Evolutionary conservation across 2,797 vertebrate genomes (phyloP), one percentile per base, ranked within the genome.

Genomic region (Hydrocynus forskahlii): DNA sequence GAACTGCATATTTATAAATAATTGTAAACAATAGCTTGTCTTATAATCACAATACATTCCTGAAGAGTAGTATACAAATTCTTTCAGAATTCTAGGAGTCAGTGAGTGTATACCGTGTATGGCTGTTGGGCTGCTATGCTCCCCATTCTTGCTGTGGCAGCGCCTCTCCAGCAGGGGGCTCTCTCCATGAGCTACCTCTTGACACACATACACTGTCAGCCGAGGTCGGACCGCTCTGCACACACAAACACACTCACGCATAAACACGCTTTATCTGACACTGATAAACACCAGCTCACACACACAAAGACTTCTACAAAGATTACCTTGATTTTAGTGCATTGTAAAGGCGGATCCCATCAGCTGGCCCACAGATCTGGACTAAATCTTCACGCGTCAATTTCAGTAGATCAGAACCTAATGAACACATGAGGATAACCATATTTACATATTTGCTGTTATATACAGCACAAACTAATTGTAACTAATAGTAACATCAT

Each of bases 331-430:
- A 96, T 92, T 97, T 98, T 91, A 98, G 95, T 29, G 96, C 95
- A 78, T 99, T 99, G 84, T 96, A 98, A 84, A 99, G 97, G 50
- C 97, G 95, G 89, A 99, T 99, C 52, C 97, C 97, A 59, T 99
- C 97, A 14, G 97, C 96, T n/a, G 97, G 96, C 19, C 97, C 97
- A 86, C 97, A 99, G 87, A 99, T 95, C 92, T 99, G 97, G 84
- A 99, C 94, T 91, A 99, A 92, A 83, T 99, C 97, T 17, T 99
- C 97, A 86, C 95, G 95, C 87, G 95, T 96, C 96, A 98, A 96
- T 90, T 97, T 97, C 91, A 99, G 87, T 90, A 99, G 93, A 91
- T 99, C 97, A n/a, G 96, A 96, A 89, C 97, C 97, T 99, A 87
- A 13, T 86, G 85, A 73, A 78, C 45, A 9, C 78, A 81, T 35